Base-by-base conservation (phyloP, 2,113 vertebrate genomes). In the Agapornis roseicollis region DNA sequence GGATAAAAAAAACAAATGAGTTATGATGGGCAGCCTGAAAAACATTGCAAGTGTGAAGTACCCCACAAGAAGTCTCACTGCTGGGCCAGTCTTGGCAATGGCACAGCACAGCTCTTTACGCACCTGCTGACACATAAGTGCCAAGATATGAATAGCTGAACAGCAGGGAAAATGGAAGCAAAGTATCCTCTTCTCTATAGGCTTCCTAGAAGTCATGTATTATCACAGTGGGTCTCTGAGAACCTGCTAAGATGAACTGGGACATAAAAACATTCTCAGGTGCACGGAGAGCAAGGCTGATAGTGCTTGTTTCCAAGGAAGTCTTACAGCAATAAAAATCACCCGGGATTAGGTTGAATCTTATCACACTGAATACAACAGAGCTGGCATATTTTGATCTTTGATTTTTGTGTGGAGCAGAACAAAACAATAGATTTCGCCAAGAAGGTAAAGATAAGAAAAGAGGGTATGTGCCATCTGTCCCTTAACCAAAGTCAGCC, bases 401-500 rank as follows among this genome's bases (percentile, higher is more conserved):
- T 31, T 33, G 69, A 93, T 81, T 94, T 96, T 87, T 77, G 50
- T 35, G 41, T 49, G 52, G 66, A 85, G 70, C 73, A 93, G 88
- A 95, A 85, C 69, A 89, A 89, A 96, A 88, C 80, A 93, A 88
- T 60, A 81, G 73, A 83, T 65, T 90, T 93, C 70, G 80, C 90
- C 92, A 94, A 84, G 55, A 55, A 96, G 90, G 85, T 96, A 70
- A 91, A 95, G 85, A 80, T 80, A 95, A 92, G 77, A 85, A 93
- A 91, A 92, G 50, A 95, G 29, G 63, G 73, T 77, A 92, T 1
- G 0, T 82, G 86, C 96, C 97, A 97, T 97, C 97, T 97, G 97
- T 97, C 87, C 81, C 68, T 88, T 85, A 91, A 95, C 71, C 92
- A 85, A 96, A 96, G 84, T 96, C 92, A 94, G 96, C 94, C 96